Evolutionary conservation across 37 sponge, comb jelly and placozoan genomes (phyloP).

Genomic region (Mnemiopsis leidyi): DNA sequence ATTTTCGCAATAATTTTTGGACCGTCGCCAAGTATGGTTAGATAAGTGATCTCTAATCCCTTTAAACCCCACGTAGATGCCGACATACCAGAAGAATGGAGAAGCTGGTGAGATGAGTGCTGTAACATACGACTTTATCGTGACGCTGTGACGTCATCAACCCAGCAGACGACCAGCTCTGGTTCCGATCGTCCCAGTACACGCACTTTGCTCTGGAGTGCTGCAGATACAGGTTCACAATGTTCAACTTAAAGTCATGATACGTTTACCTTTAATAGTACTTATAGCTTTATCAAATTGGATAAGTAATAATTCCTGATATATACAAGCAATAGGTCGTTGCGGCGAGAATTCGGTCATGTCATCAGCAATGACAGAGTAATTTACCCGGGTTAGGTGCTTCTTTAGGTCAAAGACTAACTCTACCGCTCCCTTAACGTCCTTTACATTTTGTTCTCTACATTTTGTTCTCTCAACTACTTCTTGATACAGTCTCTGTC

Average conservation of each 20-base stretch:
- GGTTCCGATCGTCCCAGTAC: background rate
- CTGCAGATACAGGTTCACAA: background rate
- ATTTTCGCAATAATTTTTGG: too few species aligned
- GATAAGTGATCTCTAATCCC: too few species aligned
- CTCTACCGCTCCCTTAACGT: background rate
- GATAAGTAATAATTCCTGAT: too few species aligned
- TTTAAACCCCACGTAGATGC: too few species aligned
- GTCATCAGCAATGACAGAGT: too few species aligned
- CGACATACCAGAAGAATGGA: background rate
- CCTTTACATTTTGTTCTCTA: background rate
- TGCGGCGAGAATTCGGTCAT: too few species aligned
- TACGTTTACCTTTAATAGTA: too few species aligned
- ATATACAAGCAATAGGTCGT: too few species aligned
- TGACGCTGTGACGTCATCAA: background rate
- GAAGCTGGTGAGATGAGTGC: conserved; percentile 22
- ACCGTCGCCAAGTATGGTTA: too few species aligned
- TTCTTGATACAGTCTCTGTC: background rate
- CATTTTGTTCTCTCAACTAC: background rate
- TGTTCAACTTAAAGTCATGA: too few species aligned
- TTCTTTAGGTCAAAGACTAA: background rate
- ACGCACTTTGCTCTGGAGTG: background rate
- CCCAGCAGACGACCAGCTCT: background rate
- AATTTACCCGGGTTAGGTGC: too few species aligned
- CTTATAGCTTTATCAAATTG: too few species aligned
- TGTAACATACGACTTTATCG: background rate